phyloP scores from a whole-genome alignment of 1,140 invertebrate genomes.

The Oncopeltus fasciatus region DNA sequence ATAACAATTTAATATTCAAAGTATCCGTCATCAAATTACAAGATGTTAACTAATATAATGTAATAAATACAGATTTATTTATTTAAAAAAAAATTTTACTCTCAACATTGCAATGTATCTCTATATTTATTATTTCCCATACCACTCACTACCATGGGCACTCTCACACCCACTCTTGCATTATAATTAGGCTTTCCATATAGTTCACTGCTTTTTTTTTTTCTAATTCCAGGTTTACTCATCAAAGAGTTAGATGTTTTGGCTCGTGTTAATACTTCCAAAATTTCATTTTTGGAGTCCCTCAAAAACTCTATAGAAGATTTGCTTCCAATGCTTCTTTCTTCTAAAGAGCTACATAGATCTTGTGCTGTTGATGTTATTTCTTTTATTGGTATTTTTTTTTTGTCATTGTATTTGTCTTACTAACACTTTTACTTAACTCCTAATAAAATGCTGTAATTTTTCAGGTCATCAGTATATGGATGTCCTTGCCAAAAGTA shows the following conservation, averaged over 20 bases:
- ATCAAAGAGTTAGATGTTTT: conserved; percentile 39
- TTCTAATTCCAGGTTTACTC: conserved; percentile 33
- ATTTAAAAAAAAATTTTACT: too few species aligned
- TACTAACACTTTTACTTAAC: neutral
- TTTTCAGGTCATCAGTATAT: conserved; percentile 37
- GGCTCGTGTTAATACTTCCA: conserved; percentile 9
- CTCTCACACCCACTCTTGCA: too few species aligned
- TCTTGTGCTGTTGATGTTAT: conserved; percentile 19
- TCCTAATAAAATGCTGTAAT: too few species aligned
- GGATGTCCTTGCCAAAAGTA: conserved; percentile 36
- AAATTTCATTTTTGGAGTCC: conserved; percentile 22
- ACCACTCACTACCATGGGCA: too few species aligned
- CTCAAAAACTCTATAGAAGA: conserved; percentile 16
- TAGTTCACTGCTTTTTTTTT: too few species aligned
- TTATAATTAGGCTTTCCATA: too few species aligned
- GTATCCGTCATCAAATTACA: too few species aligned
- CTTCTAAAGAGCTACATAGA: conserved; percentile 14
- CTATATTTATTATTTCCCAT: too few species aligned
- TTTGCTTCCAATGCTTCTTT: conserved; percentile 22
- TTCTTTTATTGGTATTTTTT: conserved; percentile 20
- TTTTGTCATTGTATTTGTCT: neutral
- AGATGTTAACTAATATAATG: too few species aligned
- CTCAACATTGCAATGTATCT: too few species aligned
- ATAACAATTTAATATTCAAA: too few species aligned
- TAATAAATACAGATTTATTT: too few species aligned